Base-by-base conservation (phyloP, 2,113 vertebrate species). In the Eleginops maclovinus region DNA sequence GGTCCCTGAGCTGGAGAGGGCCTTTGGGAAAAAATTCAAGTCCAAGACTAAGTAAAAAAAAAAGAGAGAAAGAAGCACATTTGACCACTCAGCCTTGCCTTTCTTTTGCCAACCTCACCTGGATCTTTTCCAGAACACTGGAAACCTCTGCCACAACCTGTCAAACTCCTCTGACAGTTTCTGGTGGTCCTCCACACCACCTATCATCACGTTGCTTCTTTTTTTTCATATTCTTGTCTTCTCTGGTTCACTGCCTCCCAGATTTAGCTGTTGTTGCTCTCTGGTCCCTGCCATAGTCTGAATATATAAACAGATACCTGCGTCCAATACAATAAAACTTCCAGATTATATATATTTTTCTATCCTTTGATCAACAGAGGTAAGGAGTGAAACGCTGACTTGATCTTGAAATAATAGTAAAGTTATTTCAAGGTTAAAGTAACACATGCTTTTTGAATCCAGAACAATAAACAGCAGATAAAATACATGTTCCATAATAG, bases 11-110 rank as follows among this genome's bases (percentile, higher is more conserved):
- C 92, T 93, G 94, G 95, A 97, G 87, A 90, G 91, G 43, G 86
- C 94, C 93, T 95, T 80, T 44, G 93, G 93, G 82, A 95, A 93
- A 90, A 95, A 94, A 88, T 95, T 95, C 94, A 94, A 94, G 92
- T 89, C 91, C 66, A 94, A 93, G 81, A 92, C 93, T 88, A 96
- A 96, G 95, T 96, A 96, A 86, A 94, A 80, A 89, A 76, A 82
- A 28, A 19, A 46, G 24, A 54, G 9, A 64, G 17, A 28, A 26
- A 13, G 66, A 50, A 72, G 24, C 40, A 21, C 60, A 62, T 65
- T 36, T 77, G 78, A 40, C 51, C 8, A 12, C 66, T 81, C 69
- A 75, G 58, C 54, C 68, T 82, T 19, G 31, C 40, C 60, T 82
- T 81, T 90, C 76, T 85, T 61, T 58, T 88, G 87, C 75, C 79